Evolutionary conservation across 2,113 vertebrate species (phyloP), one percentile per base, ranked within the genome.

Genomic region (Hemibates koningsi): DNA sequence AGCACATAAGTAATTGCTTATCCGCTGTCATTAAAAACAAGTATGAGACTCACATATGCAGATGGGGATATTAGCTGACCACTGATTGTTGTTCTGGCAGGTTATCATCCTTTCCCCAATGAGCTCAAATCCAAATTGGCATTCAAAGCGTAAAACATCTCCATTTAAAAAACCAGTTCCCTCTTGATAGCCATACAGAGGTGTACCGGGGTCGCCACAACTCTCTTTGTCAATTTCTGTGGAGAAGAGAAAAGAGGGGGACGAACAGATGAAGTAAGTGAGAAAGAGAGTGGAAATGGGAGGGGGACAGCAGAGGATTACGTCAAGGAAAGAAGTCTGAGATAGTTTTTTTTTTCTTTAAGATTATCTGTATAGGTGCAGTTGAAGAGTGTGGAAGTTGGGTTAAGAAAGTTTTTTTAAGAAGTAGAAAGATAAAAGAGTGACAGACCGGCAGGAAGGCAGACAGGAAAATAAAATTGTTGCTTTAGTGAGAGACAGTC

Each of bases 61-160:
- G 94, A 99, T 99, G 86, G 98, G 98, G 96, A 99, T 98, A 95
- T 99, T 99, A 96, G 98, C 98, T 86, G 98, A 99, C 98, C 98
- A 99, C 94, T 99, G 98, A 95, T 99, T 99, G 96, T 99, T 99
- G 94, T 98, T 98, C 96, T 99, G 98, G 96, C 98, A 99, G 94
- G 97, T 97, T 96, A 99, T 99, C 91, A 97, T 98, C 96, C 97
- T 97, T 94, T 99, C 98, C 93, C 98, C 98, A 81, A 99, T 99
- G 93, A 99, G 97, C 96, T 99, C 98, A 94, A 99, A 99, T 90
- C 98, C 98, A 96, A 99, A 98, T 90, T 99, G 98, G 95, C 98
- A 99, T 92, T 99, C 98, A 89, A 99, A 99, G 82, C 97, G 98
- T 94, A 99, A 96, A 90, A 98, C 96, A 91, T 99, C 96, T 86